These are phyloP conservation scores for Dascillus cervinus DNA, from an alignment of 2,888 invertebrate species.

Conservation along the genomic window DNA sequence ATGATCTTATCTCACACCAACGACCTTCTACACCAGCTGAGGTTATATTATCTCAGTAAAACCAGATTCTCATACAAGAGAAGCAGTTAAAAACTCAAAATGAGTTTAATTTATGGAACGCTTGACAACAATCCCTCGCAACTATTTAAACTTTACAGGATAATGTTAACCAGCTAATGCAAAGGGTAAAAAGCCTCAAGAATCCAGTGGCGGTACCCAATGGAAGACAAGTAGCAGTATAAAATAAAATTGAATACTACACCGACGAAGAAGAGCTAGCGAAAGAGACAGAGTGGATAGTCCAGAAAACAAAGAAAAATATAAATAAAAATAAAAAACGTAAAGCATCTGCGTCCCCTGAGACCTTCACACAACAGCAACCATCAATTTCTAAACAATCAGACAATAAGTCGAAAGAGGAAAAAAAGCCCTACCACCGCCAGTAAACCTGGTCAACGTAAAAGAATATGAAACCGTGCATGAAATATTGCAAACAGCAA, in stretches of 20 bases:
- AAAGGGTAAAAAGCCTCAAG: constrained; percentile 8
- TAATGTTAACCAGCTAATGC: constrained; percentile 7
- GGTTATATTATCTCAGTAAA: constrained; percentile 5
- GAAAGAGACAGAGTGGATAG: constrained; percentile 8
- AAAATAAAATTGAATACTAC: constrained; percentile 7
- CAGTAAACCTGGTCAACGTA: constrained; percentile 8
- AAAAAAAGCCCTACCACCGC: constrained; percentile 8
- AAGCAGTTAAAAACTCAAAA: constrained; percentile 7
- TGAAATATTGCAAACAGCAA: constrained; percentile 6
- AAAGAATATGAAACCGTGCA: constrained; percentile 7
- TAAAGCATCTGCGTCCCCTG: constrained; percentile 5
- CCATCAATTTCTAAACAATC: constrained; percentile 7
- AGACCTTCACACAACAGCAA: constrained; percentile 6
- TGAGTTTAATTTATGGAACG: constrained; percentile 9
- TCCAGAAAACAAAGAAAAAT: constrained; percentile 8
- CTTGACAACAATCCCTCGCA: constrained; percentile 7
- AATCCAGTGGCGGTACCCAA: constrained; percentile 6
- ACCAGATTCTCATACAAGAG: constrained; percentile 4
- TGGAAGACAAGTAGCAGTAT: constrained; percentile 6
- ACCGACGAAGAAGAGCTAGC: constrained; percentile 8
- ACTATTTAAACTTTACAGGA: constrained; percentile 4
- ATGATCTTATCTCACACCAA: constrained; percentile 1
- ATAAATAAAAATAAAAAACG: constrained; percentile 8
- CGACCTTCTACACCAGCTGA: constrained; percentile 8
- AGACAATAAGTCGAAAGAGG: constrained; percentile 6